Conservation (phyloP, 2,888 invertebrate species). For the Papilio elwesi region DNA sequence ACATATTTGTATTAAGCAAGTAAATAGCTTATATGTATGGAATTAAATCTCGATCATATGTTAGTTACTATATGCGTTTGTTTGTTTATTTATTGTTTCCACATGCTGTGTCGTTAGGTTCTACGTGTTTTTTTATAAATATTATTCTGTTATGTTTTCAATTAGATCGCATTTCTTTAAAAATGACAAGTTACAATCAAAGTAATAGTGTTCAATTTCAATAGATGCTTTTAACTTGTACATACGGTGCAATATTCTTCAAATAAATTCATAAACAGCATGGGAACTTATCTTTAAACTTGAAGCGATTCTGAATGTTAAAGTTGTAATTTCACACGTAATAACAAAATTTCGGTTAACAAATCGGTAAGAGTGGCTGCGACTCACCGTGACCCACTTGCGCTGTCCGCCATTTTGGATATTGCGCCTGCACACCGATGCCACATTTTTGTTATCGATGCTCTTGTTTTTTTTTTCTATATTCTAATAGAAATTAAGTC, state of each 20-base stretch:
- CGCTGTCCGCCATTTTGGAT: slow-evolving; percentile 62
- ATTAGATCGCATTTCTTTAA: too few relatives aligned
- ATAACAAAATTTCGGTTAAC: slow-evolving; percentile 44
- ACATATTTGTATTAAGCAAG: too few relatives aligned
- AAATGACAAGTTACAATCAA: too few relatives aligned
- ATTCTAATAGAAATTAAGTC: neutral
- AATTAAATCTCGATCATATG: too few relatives aligned
- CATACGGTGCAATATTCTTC: neutral
- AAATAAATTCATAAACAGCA: slow-evolving; percentile 16
- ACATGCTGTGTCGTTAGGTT: too few relatives aligned
- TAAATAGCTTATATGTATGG: too few relatives aligned
- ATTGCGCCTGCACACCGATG: slow-evolving; percentile 66
- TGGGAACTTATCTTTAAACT: neutral
- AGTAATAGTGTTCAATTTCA: neutral
- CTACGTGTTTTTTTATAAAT: too few relatives aligned
- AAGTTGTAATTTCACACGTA: slow-evolving; percentile 37
- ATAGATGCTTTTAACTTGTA: neutral
- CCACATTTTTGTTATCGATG: slow-evolving; percentile 62
- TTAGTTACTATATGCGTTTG: too few relatives aligned
- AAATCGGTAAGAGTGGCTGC: slow-evolving; percentile 51
- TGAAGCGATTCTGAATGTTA: neutral
- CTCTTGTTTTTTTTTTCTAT: slow-evolving; percentile 35
- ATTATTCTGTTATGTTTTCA: too few relatives aligned
- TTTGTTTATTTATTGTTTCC: too few relatives aligned
- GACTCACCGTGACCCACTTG: slow-evolving; percentile 71